Evolutionary conservation across 2,888 invertebrate species (phyloP), one percentile per base, ranked within the genome.

Genomic region (Rhynchonema sp.): DNA sequence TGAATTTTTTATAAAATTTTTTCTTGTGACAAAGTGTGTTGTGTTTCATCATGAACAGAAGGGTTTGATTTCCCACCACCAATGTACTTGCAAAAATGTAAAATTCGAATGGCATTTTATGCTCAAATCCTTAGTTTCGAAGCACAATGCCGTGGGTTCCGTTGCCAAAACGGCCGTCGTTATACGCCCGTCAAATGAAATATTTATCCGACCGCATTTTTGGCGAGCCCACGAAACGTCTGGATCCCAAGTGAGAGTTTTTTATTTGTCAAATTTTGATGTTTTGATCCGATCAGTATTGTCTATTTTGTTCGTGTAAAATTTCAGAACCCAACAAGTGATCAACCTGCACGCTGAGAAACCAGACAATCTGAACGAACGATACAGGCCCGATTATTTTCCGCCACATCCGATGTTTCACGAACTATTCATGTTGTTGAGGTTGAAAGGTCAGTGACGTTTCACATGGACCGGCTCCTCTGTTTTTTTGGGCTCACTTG

Each of bases 381-480:
- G 46, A 6, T 53, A 6, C 22, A 25, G 17, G 22, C 20, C 46
- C 28, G n/a, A 46, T n/a, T 60, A 60, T 27, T 38, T 59, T 38
- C 59, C 61, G 29, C 58, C 61, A 28, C 30, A 27, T 30, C 61
- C 61, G 22, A 61, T 61, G 61, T 59, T 61, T 22, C 49, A 59
- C 27, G 23, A 59, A 22, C 28, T 61, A 30, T 23, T 55, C 20
- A 59, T 26, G 30, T 78, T 81, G 65, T 76, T 89, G 46, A 75
- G 88, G 23, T 77, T 81, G 61, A 86, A 87, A 67, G 54, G 54
- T 23, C 52, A 22, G 23, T 52, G 6, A 30, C 69, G 74, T 61
- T 38, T 38, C n/a, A n/a, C n/a, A n/a, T n/a, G n/a, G n/a, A n/a
- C n/a, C n/a, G n/a, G n/a, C n/a, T n/a, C n/a, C n/a, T n/a, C n/a